phyloP scores from a whole-genome alignment of 2,113 vertebrate genomes.

The Phainopepla nitens region DNA sequence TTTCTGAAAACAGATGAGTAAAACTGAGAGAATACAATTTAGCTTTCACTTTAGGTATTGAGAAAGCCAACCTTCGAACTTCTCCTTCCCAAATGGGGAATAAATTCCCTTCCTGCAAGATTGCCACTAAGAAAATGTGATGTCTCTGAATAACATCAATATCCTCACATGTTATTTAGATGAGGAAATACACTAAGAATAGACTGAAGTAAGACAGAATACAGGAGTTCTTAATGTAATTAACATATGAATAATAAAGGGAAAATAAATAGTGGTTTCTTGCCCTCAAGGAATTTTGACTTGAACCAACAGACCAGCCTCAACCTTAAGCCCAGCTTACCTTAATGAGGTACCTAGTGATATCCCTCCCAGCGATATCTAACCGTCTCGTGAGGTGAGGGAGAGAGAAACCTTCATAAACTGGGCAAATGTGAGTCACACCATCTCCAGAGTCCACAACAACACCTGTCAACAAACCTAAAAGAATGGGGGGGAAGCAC shows the following conservation, averaged over 20 bases:
- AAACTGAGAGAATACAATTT: not conserved
- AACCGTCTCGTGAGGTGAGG: conserved; percentile 94
- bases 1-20: not conserved
- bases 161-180: not conserved
- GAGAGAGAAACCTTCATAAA: conserved; percentile 97
- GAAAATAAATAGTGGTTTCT: not conserved
- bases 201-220: not conserved
- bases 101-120: not conserved
- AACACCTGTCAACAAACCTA: conserved; percentile 93
- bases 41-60: not conserved
- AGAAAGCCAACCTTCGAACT: not conserved
- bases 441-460: conserved; percentile 97
- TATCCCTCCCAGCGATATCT: conserved; percentile 96
- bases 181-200: not conserved
- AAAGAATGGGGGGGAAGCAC: not conserved
- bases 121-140: not conserved
- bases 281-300: not conserved
- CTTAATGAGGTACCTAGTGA: conserved; percentile 98
- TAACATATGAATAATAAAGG: not conserved
- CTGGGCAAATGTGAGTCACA: conserved; percentile 96
- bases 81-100: not conserved
- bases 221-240: not conserved
- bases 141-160: not conserved
- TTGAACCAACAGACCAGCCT: not conserved
- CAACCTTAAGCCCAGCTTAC: conserved; percentile 60